Evolutionary conservation across 2,888 invertebrate genomes (phyloP).

Genomic region (Hirtodrosophila trivittata): DNA sequence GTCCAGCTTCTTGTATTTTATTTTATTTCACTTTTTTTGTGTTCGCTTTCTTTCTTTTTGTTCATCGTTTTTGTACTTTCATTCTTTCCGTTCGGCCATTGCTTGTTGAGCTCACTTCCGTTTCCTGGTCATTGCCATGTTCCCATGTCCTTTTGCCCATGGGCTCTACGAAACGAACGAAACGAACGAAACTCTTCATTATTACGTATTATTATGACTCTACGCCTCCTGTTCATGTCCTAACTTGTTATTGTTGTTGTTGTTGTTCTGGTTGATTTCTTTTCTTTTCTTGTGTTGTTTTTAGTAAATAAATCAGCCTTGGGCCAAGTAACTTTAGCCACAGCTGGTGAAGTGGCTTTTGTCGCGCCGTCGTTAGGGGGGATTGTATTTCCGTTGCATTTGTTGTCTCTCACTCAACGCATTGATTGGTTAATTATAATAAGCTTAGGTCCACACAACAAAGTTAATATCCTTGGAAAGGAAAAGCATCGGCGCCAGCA

Average conservation of each 20-base stretch:
- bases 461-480: slow-evolving; percentile 23
- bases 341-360: slow-evolving; percentile 49
- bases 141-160: slow-evolving; percentile 22
- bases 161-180: slow-evolving; percentile 27
- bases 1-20: slow-evolving; percentile 15
- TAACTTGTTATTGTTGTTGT: neutral
- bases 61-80: slow-evolving; percentile 1
- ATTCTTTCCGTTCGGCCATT: slow-evolving; percentile 47
- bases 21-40: neutral
- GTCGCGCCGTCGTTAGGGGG: slow-evolving; percentile 13
- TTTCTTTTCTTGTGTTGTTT: slow-evolving; percentile 49
- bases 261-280: slow-evolving; percentile 41
- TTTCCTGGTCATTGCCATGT: slow-evolving; percentile 41
- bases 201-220: slow-evolving; percentile 54
- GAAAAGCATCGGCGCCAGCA: neutral
- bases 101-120: slow-evolving; percentile 72
- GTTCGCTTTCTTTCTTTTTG: slow-evolving; percentile 9
- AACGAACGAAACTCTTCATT: slow-evolving; percentile 44
- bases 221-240: neutral
- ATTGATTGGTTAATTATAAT: slow-evolving; percentile 73
- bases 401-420: slow-evolving; percentile 24
- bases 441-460: slow-evolving; percentile 53
- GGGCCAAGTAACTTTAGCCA: slow-evolving; percentile 66
- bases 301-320: slow-evolving; percentile 74
- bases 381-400: slow-evolving; percentile 46